These are phyloP conservation scores for Notoglanidium macrostoma DNA, from an alignment of 2,797 vertebrate species.

Conservation along the genomic window DNA sequence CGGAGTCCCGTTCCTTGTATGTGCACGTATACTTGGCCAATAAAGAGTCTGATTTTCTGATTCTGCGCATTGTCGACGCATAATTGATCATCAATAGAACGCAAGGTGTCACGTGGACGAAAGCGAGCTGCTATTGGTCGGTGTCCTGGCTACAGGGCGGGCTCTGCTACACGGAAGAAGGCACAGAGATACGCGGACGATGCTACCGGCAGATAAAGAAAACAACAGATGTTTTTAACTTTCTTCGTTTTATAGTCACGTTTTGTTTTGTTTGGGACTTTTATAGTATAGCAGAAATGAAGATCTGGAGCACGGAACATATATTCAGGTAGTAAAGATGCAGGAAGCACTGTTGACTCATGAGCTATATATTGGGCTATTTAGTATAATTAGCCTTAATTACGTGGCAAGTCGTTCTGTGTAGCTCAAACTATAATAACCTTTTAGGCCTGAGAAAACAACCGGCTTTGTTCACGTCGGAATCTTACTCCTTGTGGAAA, in stretches of 20 bases:
- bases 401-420: background rate
- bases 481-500: background rate
- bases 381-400: background rate
- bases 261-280: background rate
- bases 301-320: slow-evolving; percentile 83
- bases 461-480: background rate
- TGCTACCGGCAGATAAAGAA: slow-evolving; percentile 35
- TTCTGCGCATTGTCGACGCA: background rate
- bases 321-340: slow-evolving; percentile 75
- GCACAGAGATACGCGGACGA: slow-evolving; percentile 39
- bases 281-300: slow-evolving; percentile 67
- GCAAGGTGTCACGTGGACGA: background rate
- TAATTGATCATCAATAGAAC: background rate
- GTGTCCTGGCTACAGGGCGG: slow-evolving; percentile 3
- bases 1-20: too few species aligned
- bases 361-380: background rate
- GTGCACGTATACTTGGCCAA: too few species aligned
- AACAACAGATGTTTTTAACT: slow-evolving; percentile 1
- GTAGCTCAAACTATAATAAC: too few species aligned
- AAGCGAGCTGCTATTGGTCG: slow-evolving; percentile 46
- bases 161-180: slow-evolving; percentile 13
- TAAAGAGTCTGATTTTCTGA: too few species aligned
- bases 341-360: background rate
- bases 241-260: background rate
- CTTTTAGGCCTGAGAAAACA: background rate